These are phyloP conservation scores for Nasonia oneida DNA, from an alignment of 2,888 invertebrate species.

Conservation along the genomic window DNA sequence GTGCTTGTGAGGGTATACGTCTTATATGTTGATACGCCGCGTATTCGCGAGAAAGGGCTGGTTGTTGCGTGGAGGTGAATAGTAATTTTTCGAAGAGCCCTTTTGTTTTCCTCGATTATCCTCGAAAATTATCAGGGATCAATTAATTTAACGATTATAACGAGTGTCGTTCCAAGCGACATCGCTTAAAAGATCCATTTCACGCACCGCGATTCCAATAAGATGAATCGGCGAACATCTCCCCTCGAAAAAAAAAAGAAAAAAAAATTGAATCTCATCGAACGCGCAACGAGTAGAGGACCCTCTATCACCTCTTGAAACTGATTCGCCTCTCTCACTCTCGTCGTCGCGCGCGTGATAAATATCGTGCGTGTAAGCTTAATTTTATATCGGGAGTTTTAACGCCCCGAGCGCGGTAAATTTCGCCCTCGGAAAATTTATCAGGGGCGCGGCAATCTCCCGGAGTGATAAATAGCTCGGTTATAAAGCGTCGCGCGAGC, in stretches of 20 bases:
- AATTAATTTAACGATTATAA: too few species aligned
- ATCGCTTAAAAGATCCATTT: too few species aligned
- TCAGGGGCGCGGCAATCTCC: constrained; percentile 45
- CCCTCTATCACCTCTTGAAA: neutral
- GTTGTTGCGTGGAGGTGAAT: constrained; percentile 35
- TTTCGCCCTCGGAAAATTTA: constrained; percentile 52
- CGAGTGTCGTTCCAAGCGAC: too few species aligned
- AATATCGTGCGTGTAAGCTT: constrained; percentile 52
- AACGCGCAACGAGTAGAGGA: neutral
- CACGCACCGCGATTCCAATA: neutral
- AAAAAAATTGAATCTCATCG: neutral
- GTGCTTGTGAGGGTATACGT: too few species aligned
- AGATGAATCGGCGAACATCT: neutral
- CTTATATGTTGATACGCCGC: neutral
- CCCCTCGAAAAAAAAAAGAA: neutral
- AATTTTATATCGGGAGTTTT: constrained; percentile 52
- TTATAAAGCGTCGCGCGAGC: constrained; percentile 18
- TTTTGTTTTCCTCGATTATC: neutral
- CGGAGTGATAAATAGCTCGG: constrained; percentile 44
- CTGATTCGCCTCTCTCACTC: constrained; percentile 27
- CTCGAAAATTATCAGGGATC: too few species aligned
- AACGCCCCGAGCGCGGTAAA: constrained; percentile 26
- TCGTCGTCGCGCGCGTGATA: constrained; percentile 19
- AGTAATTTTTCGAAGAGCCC: constrained; percentile 19
- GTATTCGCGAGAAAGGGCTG: constrained; percentile 28